phyloP scores from a whole-genome alignment of 2,888 invertebrate species.

The Caenorhabditis sp. region DNA sequence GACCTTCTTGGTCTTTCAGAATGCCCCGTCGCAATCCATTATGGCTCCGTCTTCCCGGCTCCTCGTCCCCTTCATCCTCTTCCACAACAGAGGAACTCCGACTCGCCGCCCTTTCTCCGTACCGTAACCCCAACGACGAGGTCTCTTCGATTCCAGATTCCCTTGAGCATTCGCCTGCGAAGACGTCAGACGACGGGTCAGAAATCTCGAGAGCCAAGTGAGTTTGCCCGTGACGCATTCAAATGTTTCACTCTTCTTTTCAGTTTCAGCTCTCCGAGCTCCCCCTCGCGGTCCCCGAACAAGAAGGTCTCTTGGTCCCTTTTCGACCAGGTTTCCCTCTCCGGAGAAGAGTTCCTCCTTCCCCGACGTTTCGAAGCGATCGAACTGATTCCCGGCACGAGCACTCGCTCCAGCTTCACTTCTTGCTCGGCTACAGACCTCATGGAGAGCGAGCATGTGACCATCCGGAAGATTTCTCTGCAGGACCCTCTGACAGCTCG shows the following conservation, averaged over 20 bases:
- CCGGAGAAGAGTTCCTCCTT: constrained; percentile 52
- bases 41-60: constrained; percentile 48
- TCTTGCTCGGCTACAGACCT: constrained; percentile 48
- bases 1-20: not conserved
- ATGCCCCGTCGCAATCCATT: constrained; percentile 53
- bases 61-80: constrained; percentile 26
- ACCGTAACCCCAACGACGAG: constrained; percentile 35
- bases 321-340: constrained; percentile 52
- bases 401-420: constrained; percentile 16
- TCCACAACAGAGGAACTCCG: constrained; percentile 46
- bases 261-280: constrained; percentile 47
- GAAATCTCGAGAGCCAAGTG: constrained; percentile 45
- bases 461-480: constrained; percentile 55
- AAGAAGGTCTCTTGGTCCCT: constrained; percentile 59
- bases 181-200: constrained; percentile 46
- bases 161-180: constrained; percentile 48
- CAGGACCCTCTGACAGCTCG: constrained; percentile 41
- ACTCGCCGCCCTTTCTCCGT: constrained; percentile 40
- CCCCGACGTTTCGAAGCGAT: constrained; percentile 55
- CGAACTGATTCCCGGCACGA: constrained; percentile 42
- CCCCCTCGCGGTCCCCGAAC: constrained; percentile 42
- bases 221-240: no score
- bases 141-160: constrained; percentile 45
- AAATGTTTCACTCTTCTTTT: not conserved
- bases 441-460: constrained; percentile 45